phyloP scores from a whole-genome alignment of 2,797 vertebrate species.

The Acanthurus leucopareius region DNA sequence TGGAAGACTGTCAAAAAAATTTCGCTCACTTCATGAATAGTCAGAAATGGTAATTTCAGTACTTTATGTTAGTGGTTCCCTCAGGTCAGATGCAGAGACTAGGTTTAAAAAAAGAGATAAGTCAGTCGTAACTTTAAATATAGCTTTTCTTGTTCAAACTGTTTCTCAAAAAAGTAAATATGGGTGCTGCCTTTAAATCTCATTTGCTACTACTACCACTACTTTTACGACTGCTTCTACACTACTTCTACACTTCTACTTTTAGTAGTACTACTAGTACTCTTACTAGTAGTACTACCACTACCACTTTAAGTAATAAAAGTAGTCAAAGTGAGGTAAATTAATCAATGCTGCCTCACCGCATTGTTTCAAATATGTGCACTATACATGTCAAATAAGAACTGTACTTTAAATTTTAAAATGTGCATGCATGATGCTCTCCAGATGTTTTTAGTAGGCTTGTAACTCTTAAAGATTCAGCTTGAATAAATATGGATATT shows the following conservation, averaged over 20 bases:
- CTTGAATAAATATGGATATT: slow-evolving; percentile 28
- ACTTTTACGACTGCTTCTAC: too few species aligned
- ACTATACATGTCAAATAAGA: neutral
- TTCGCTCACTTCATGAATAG: neutral
- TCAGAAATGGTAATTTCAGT: neutral
- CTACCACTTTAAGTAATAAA: too few species aligned
- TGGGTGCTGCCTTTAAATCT: neutral
- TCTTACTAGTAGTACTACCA: too few species aligned
- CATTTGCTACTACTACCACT: too few species aligned
- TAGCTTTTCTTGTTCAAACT: neutral
- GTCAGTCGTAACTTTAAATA: neutral
- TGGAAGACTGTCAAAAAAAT: neutral
- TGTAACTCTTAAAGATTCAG: neutral
- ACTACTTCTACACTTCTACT: too few species aligned
- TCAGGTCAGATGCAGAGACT: neutral
- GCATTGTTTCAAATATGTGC: neutral
- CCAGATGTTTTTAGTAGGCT: neutral
- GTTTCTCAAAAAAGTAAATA: neutral
- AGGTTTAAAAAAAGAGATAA: neutral
- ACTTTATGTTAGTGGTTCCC: neutral
- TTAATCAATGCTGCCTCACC: neutral
- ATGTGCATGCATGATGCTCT: neutral
- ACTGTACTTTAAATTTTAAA: neutral
- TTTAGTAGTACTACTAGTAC: too few species aligned
- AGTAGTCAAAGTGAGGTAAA: neutral